A percentile compares a stretch with the other conserved stretches of the same genome.
Evolutionary conservation across 2,797 vertebrate species (phyloP).

Genomic region (Chromobotia macracanthus): DNA sequence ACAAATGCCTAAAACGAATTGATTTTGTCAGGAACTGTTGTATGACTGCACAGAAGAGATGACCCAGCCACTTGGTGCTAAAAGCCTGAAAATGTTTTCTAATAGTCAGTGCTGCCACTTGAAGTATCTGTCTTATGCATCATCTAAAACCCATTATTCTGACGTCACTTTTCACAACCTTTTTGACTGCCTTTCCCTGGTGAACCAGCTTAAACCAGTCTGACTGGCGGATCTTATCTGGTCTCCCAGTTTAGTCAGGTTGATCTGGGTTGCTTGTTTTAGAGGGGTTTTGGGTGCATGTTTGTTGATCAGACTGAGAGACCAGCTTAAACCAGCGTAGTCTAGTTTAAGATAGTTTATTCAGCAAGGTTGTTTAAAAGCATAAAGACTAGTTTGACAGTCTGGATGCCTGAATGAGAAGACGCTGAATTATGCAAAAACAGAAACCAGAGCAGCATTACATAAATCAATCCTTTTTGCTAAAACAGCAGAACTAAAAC

Average conservation of each 20-base stretch:
- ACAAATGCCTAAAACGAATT: conserved; percentile 39
- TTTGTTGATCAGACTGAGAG: neutral
- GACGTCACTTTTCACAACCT: neutral
- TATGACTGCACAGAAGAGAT: conserved; percentile 36
- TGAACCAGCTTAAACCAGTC: neutral
- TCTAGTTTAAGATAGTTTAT: neutral
- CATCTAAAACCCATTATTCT: neutral
- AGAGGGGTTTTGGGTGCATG: neutral
- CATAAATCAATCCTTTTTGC: neutral
- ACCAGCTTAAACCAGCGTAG: neutral
- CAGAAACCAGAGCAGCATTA: neutral
- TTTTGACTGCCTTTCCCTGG: neutral
- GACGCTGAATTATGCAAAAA: neutral
- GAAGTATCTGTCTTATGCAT: neutral
- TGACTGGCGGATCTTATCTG: neutral
- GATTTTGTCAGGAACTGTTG: conserved; percentile 46
- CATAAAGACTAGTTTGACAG: neutral
- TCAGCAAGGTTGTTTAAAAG: too few relatives aligned
- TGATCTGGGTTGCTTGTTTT: neutral
- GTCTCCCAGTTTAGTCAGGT: neutral
- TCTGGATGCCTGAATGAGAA: neutral
- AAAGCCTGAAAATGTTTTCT: conserved; percentile 33
- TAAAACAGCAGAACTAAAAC: neutral
- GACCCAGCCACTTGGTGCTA: neutral
- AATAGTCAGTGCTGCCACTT: conserved; percentile 17